Evolutionary conservation across 2,888 invertebrate genomes (phyloP).

Genomic region (Eupithecia pulchellata): DNA sequence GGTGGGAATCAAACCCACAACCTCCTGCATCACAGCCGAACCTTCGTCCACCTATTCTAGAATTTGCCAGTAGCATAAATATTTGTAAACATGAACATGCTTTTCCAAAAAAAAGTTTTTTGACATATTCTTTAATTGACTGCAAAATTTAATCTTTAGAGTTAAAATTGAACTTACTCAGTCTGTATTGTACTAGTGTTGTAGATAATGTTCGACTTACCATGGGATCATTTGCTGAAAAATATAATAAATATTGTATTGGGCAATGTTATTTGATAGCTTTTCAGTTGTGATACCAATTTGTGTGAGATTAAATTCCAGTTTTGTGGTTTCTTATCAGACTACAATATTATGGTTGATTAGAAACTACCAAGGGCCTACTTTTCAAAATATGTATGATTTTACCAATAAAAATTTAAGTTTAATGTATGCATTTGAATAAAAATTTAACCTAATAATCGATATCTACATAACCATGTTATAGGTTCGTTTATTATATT

Average conservation of each 20-base stretch:
- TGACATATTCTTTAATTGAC: too few species aligned
- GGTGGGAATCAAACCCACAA: too few species aligned
- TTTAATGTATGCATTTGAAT: too few species aligned
- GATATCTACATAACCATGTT: too few species aligned
- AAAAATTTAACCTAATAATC: too few species aligned
- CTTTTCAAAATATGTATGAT: not conserved
- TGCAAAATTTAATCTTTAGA: not conserved
- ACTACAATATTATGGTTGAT: not conserved
- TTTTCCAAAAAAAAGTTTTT: too few species aligned
- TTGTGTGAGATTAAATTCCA: not conserved
- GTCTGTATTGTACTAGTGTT: not conserved
- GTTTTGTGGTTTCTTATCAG: not conserved
- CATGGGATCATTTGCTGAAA: conserved; percentile 27
- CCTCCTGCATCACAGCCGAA: too few species aligned
- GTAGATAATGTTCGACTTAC: conserved; percentile 15
- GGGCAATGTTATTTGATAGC: not conserved
- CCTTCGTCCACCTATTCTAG: too few species aligned
- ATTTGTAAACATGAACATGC: too few species aligned
- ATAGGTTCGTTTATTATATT: not conserved
- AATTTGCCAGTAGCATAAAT: too few species aligned
- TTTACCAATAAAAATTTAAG: not conserved
- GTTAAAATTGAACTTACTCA: not conserved
- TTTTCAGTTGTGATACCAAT: not conserved
- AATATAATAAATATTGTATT: not conserved
- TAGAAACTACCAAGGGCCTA: not conserved